Base-by-base conservation (phyloP, 2,113 vertebrate species). In the Etheostoma spectabile region DNA sequence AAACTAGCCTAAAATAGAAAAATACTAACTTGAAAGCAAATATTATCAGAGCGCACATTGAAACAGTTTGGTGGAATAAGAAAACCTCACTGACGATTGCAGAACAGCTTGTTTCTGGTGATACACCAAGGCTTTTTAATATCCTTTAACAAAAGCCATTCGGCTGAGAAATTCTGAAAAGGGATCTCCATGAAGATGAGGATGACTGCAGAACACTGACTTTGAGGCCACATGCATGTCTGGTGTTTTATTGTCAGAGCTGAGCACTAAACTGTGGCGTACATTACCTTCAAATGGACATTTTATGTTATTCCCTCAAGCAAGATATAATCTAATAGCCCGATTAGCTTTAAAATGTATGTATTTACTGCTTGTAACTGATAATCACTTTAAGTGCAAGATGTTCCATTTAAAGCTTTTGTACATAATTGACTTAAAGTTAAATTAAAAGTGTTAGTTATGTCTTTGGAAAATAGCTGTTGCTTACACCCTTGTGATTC, bases 1-100 rank as follows among this genome's bases (percentile, higher is more conserved):
- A 88, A 73, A 68, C 78, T 2, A 63, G 6, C 22, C 27, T 65
- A 30, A 80, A 42, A 92, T 55, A 46, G 46, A 83, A 87, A 27
- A 77, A 84, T 66, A 90, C 60, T 42, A 60, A 60, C 46, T 27
- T 60, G 2, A 2, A 22, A 38, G 52, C 56, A 51, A 35, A 80
- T 30, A 3, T 24, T 18, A 77, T 80, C 24, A 18, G 6, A 62
- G 27, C 1, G 21, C 24, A 56, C 11, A 24, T 22, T 68, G 60
- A 76, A 22, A 53, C 30, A 35, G 49, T 33, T 46, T 49, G 70
- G 7, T 4, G 2, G 16, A 48, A 38, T 11, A 38, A 21, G 51
- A 55, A 73, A 69, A 53, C 8, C 3, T 7, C 33, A 38, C 0
- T 18, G 60, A 53, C 38, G 62, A 63, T 1, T 59, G 60, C 19